These are phyloP conservation scores for Danaus plexippus DNA, from an alignment of 1,140 invertebrate genomes.

Conservation along the genomic window DNA sequence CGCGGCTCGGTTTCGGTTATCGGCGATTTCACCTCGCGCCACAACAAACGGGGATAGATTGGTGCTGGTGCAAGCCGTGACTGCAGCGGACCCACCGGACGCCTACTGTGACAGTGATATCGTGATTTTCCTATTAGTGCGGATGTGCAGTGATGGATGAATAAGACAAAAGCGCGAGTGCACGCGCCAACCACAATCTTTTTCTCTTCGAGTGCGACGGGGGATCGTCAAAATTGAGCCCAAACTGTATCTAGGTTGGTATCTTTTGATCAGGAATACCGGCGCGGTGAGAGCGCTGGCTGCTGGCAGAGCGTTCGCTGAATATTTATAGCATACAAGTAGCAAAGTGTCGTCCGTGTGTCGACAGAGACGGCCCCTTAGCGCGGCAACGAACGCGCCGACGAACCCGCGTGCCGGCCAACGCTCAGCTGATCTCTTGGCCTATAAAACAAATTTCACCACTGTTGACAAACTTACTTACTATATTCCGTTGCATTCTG, in stretches of 20 bases:
- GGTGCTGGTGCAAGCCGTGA: conserved; percentile 42
- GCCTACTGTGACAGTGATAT: conserved; percentile 66
- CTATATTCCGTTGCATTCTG: conserved; percentile 28
- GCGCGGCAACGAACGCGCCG: conserved; percentile 7
- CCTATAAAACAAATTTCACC: conserved; percentile 33
- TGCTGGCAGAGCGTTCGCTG: conserved; percentile 45
- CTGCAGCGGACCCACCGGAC: conserved; percentile 40
- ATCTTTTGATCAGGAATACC: conserved; percentile 24
- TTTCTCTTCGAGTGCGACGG: conserved; percentile 53
- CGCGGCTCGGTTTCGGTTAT: conserved; percentile 46
- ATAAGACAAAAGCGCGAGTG: conserved; percentile 55
- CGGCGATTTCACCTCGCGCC: conserved; percentile 41
- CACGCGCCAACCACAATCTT: conserved; percentile 35
- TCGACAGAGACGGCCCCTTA: conserved; percentile 23
- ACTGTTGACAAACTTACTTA: conserved; percentile 31
- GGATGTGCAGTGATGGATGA: conserved; percentile 71
- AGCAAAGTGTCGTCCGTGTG: conserved; percentile 52
- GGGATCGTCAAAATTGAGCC: conserved; percentile 69
- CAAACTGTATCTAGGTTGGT: conserved; percentile 69
- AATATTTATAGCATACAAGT: conserved; percentile 65
- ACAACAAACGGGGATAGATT: conserved; percentile 15
- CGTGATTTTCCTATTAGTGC: conserved; percentile 60
- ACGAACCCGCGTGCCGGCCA: conserved; percentile 29
- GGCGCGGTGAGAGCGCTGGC: conserved; percentile 34
- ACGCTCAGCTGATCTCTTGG: conserved; percentile 56